These are phyloP conservation scores for Colostygia pectinataria DNA, from an alignment of 2,888 invertebrate genomes.

Conservation along the genomic window DNA sequence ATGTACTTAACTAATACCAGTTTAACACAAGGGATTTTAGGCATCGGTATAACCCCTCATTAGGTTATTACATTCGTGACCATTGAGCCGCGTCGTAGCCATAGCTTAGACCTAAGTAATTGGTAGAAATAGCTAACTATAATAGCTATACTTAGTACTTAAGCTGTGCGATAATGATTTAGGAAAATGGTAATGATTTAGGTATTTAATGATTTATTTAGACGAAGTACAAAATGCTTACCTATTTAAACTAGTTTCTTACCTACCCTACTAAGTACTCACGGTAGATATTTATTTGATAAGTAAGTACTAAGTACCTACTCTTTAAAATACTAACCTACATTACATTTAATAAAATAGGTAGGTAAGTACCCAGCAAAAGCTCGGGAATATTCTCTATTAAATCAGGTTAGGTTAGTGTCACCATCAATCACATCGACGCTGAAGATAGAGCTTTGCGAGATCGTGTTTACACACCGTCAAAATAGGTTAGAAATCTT, in stretches of 20 bases:
- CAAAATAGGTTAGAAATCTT: neutral
- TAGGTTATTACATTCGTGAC: constrained; percentile 5
- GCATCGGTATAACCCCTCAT: neutral
- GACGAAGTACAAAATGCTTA: too few species aligned
- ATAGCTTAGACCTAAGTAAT: constrained; percentile 5
- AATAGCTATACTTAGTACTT: neutral
- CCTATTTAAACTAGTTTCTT: too few species aligned
- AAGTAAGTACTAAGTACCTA: too few species aligned
- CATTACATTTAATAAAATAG: neutral
- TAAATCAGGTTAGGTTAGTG: neutral
- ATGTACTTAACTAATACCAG: constrained; percentile 12
- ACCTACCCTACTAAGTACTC: too few species aligned
- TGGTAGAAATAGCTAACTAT: neutral
- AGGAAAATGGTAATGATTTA: too few species aligned
- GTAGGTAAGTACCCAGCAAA: neutral
- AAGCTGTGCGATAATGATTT: neutral
- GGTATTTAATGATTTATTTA: too few species aligned
- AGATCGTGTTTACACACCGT: constrained; percentile 6
- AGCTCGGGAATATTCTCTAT: neutral
- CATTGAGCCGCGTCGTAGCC: neutral
- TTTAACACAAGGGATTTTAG: constrained; percentile 2
- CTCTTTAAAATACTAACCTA: too few species aligned
- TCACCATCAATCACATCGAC: constrained; percentile 15
- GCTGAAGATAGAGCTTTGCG: constrained; percentile 3
- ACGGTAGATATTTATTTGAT: too few species aligned